Base-by-base conservation (phyloP, 2,888 invertebrate species). In the Saturnia pavonia region DNA sequence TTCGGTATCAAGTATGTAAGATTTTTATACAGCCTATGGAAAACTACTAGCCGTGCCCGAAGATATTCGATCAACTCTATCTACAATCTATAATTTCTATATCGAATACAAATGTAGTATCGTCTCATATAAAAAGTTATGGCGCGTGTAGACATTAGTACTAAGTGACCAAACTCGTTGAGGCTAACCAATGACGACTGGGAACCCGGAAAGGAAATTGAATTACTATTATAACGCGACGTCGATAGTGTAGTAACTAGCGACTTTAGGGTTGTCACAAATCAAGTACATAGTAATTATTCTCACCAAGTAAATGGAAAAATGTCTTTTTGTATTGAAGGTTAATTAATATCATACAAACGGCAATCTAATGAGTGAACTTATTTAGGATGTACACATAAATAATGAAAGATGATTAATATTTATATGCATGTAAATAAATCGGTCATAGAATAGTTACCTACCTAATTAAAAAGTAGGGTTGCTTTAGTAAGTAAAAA, bases 311-410 rank as follows among this genome's bases (percentile, higher is more conserved):
- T 22, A 22, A 57, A 25, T 1, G 25, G 60, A 69, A 45, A 60
- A 43, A 42, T 60, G 60, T 60, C 19, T 63, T 45, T 45, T 69
- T n/a, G 25, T n/a, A n/a, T n/a, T n/a, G n/a, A n/a, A n/a, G n/a
- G n/a, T n/a, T n/a, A n/a, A n/a, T n/a, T n/a, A n/a, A n/a, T n/a
- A n/a, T n/a, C n/a, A n/a, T n/a, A n/a, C n/a, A 34, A 34, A 34
- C 34, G 6, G 6, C 34, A 34, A 34, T 34, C 34, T 34, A 34
- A 34, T 34, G 34, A 34, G 6, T 45, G 45, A 43, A 42, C 8
- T 7, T 42, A 9, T 42, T 42, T 42, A 42, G 4, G 42, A 43
- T 43, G 43, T 43, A 43, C 4, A 12, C 11, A 43, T 43, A 43
- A 43, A 43, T 43, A 43, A 43, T 43, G 43, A 1, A 43, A 43